Conservation (phyloP, 2,797 vertebrate genomes). For the Oceanodroma leucorhoa region DNA sequence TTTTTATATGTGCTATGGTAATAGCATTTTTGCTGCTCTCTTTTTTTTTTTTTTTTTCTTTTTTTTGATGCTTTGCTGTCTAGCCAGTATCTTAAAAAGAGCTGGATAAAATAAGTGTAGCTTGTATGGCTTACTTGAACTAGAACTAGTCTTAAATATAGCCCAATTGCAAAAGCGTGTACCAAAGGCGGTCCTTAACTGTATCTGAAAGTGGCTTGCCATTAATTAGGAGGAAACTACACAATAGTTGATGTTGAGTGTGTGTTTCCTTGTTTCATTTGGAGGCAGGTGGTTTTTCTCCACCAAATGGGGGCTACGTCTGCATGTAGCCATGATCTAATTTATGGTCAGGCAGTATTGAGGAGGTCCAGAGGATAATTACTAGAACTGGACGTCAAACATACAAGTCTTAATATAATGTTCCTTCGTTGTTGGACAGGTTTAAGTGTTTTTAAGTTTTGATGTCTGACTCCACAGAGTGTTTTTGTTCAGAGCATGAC, state of each 20-base stretch:
- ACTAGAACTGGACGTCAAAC: neutral
- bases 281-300: slow-evolving; percentile 8
- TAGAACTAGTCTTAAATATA: neutral
- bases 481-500: neutral
- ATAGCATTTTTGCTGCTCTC: neutral
- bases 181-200: neutral
- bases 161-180: neutral
- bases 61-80: neutral
- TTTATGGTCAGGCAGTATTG: neutral
- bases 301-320: neutral
- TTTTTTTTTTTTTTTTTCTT: rapidly evolving
- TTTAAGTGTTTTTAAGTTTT: neutral
- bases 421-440: neutral
- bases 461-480: neutral
- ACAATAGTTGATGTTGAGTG: rapidly evolving
- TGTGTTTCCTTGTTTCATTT: neutral
- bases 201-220: neutral
- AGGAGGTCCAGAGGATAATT: slow-evolving; percentile 16
- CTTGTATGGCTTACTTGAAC: neutral
- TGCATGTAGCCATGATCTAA: neutral
- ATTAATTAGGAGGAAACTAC: neutral
- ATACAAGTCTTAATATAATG: neutral
- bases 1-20: neutral
- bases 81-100: neutral
- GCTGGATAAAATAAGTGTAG: neutral